These are phyloP conservation scores for Narcine bancroftii DNA, from an alignment of 2,113 vertebrate species.

Conservation along the genomic window DNA sequence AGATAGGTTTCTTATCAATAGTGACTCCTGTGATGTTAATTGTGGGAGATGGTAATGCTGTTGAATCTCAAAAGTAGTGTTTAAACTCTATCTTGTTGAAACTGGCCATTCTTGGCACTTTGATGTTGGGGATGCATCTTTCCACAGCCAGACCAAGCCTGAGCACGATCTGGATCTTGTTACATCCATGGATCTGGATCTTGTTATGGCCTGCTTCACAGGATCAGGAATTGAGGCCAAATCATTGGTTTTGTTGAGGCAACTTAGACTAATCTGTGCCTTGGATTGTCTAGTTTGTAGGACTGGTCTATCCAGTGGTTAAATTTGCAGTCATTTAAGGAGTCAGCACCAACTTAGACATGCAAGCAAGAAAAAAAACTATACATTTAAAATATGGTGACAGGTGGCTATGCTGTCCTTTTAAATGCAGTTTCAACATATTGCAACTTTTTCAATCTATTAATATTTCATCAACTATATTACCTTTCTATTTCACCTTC, in stretches of 20 bases:
- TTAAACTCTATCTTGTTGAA: too few relatives aligned
- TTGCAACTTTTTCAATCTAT: neutral
- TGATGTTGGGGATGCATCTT: too few relatives aligned
- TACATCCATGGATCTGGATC: too few relatives aligned
- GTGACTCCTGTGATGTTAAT: too few relatives aligned
- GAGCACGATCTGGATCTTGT: too few relatives aligned
- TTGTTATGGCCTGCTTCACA: too few relatives aligned
- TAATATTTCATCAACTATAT: neutral
- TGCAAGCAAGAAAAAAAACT: neutral
- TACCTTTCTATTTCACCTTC: neutral
- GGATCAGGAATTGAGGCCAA: neutral
- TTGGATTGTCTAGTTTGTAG: neutral
- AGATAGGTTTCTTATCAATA: too few relatives aligned
- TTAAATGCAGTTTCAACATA: too few relatives aligned
- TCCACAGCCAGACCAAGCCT: too few relatives aligned
- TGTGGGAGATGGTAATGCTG: too few relatives aligned
- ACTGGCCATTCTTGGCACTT: too few relatives aligned
- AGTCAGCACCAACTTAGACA: neutral
- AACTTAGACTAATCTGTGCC: neutral
- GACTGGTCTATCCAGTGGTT: neutral
- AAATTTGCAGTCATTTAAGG: neutral
- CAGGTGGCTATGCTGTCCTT: neutral
- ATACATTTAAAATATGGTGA: neutral
- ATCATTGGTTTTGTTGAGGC: neutral
- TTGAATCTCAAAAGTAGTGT: too few relatives aligned